These are phyloP conservation scores for Lasioglossum morio DNA, from an alignment of 2,888 invertebrate genomes.

Conservation along the genomic window DNA sequence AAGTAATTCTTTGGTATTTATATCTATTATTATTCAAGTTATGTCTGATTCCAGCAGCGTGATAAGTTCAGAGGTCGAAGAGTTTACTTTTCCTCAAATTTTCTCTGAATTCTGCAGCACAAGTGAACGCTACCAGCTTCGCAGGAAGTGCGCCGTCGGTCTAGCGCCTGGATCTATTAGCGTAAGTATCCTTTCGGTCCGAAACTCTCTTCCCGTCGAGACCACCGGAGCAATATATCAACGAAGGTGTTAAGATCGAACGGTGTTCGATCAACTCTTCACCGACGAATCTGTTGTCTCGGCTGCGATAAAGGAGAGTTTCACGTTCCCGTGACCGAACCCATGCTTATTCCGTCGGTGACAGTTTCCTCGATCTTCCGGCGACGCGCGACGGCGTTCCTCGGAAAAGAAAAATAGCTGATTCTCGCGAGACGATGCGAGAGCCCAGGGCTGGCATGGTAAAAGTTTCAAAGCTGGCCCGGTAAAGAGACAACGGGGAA, in stretches of 20 bases:
- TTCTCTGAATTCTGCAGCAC: neutral
- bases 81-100: neutral
- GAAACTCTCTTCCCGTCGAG: neutral
- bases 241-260: constrained; percentile 30
- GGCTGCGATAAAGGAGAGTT: constrained; percentile 44
- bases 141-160: neutral
- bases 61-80: neutral
- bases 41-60: too few relatives aligned
- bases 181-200: neutral
- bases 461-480: constrained; percentile 53
- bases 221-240: neutral
- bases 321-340: constrained; percentile 15
- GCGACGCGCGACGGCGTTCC: constrained; percentile 9
- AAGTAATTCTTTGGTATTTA: too few relatives aligned
- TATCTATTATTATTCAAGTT: too few relatives aligned
- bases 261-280: constrained; percentile 12
- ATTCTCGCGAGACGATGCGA: constrained; percentile 40
- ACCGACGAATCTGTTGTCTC: constrained; percentile 57
- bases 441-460: constrained; percentile 36
- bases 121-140: neutral
- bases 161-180: neutral
- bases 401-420: constrained; percentile 51
- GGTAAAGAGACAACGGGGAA: constrained; percentile 34
- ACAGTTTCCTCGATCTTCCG: constrained; percentile 43
- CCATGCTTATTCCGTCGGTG: constrained; percentile 48